Percentiles rank a stretch among this genome's conserved stretches.
Evolutionary conservation across 2,797 vertebrate species (phyloP).

Genomic region (Gymnothorax reevesii): DNA sequence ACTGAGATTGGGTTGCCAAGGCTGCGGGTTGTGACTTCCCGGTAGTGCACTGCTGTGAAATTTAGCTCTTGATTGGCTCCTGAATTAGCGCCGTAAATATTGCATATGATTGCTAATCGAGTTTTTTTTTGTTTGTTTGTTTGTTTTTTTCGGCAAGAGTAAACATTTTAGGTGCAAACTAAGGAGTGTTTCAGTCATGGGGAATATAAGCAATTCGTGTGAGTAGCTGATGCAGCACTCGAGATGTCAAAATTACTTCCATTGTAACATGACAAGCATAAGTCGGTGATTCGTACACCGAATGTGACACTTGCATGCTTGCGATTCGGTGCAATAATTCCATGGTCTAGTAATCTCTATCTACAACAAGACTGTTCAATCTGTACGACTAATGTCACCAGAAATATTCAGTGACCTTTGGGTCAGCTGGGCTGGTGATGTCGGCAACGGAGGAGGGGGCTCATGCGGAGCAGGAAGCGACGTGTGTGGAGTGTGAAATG

Average conservation of each 20-base stretch:
- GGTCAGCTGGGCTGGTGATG: slow-evolving; percentile 43
- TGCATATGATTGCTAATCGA: too few relatives aligned
- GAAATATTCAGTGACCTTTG: slow-evolving; percentile 21
- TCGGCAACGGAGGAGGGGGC: slow-evolving; percentile 51
- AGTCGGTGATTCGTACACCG: not conserved
- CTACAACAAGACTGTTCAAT: not conserved
- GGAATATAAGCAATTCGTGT: not conserved
- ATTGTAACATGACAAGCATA: not conserved
- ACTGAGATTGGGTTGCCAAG: not conserved
- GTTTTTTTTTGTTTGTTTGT: too few relatives aligned
- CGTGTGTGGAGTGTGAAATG: slow-evolving; percentile 50
- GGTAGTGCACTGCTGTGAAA: not conserved
- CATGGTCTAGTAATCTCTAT: not conserved
- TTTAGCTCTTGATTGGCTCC: too few relatives aligned
- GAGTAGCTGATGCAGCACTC: not conserved
- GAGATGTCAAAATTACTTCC: not conserved
- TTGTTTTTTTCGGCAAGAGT: not conserved
- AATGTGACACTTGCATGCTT: not conserved
- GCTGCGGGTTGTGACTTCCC: not conserved
- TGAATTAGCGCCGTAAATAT: too few relatives aligned
- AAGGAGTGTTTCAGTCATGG: not conserved
- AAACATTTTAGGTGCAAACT: not conserved
- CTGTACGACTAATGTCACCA: not conserved
- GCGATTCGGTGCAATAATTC: not conserved
- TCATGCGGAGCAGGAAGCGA: slow-evolving; percentile 71